Conservation (phyloP, 1,140 invertebrate genomes). For the Drosophila tropicalis region DNA sequence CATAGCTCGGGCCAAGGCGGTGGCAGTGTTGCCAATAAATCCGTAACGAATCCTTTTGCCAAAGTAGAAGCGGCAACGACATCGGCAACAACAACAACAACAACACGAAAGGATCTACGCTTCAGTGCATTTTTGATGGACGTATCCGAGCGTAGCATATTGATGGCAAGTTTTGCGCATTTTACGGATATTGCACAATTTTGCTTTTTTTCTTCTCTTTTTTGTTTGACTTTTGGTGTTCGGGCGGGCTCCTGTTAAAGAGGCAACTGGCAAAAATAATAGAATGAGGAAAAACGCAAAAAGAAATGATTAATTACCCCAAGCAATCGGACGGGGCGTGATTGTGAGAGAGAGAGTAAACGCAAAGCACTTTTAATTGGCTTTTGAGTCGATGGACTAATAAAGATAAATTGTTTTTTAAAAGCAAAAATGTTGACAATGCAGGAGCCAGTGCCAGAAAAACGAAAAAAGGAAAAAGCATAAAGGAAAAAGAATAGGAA, state of each 20-base stretch:
- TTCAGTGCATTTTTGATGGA: constrained; percentile 81
- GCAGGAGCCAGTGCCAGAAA: constrained; percentile 10
- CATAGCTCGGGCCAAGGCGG: constrained; percentile 30
- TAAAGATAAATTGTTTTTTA: constrained; percentile 82
- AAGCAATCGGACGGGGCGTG: constrained; percentile 41
- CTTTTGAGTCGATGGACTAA: constrained; percentile 79
- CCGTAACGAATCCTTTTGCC: constrained; percentile 79
- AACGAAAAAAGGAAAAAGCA: not conserved
- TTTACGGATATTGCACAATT: constrained; percentile 82
- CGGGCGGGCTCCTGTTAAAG: constrained; percentile 29
- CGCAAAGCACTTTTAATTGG: constrained; percentile 78
- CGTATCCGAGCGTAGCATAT: constrained; percentile 81
- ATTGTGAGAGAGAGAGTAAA: constrained; percentile 53
- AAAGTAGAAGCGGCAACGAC: constrained; percentile 25
- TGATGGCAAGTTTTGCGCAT: constrained; percentile 81
- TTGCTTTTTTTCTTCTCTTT: constrained; percentile 30
- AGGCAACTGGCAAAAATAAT: constrained; percentile 32
- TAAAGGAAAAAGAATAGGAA: not conserved
- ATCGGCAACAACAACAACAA: constrained; percentile 25
- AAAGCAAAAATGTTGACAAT: constrained; percentile 73
- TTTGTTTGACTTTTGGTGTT: constrained; percentile 11
- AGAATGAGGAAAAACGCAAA: constrained; percentile 1
- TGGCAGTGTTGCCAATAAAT: constrained; percentile 72
- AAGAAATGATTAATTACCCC: constrained; percentile 78
- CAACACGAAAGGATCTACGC: constrained; percentile 77